Percentiles rank a stretch among this genome's conserved stretches.
These are phyloP conservation scores for Lepetodrilus schrolli DNA, from an alignment of 2,888 invertebrate species.

Conservation along the genomic window DNA sequence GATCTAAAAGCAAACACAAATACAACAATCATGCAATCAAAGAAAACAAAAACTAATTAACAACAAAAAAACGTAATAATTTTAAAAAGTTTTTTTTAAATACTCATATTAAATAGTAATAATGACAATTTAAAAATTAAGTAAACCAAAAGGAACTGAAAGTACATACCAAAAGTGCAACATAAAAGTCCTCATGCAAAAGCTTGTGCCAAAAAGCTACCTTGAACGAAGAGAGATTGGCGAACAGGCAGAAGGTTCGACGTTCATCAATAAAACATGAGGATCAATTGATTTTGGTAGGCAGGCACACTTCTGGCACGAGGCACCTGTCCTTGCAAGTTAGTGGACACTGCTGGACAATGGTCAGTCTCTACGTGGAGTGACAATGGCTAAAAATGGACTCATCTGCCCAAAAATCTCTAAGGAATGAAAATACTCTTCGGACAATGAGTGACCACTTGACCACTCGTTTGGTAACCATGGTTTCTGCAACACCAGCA, in stretches of 20 bases:
- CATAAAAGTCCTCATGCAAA: conserved; percentile 17
- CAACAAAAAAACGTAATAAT: background rate
- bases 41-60: background rate
- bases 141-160: background rate
- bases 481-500: conserved; percentile 18
- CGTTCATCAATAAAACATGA: conserved; percentile 15
- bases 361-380: conserved; percentile 16
- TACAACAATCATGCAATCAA: background rate
- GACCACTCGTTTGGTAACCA: conserved; percentile 24
- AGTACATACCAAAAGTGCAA: conserved; percentile 25
- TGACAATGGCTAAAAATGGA: conserved; percentile 30
- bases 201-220: conserved; percentile 3
- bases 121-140: background rate
- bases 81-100: background rate
- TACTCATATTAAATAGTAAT: background rate
- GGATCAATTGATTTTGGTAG: conserved; percentile 2
- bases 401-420: conserved; percentile 31
- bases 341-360: conserved; percentile 27
- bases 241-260: background rate
- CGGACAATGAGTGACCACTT: conserved; percentile 32
- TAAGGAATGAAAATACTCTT: conserved; percentile 26
- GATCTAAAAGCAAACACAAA: background rate
- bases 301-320: conserved; percentile 12
- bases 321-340: conserved; percentile 24
- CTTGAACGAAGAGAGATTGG: background rate